Evolutionary conservation across 2,888 invertebrate genomes (phyloP).

Genomic region (Drosophila seclusa): DNA sequence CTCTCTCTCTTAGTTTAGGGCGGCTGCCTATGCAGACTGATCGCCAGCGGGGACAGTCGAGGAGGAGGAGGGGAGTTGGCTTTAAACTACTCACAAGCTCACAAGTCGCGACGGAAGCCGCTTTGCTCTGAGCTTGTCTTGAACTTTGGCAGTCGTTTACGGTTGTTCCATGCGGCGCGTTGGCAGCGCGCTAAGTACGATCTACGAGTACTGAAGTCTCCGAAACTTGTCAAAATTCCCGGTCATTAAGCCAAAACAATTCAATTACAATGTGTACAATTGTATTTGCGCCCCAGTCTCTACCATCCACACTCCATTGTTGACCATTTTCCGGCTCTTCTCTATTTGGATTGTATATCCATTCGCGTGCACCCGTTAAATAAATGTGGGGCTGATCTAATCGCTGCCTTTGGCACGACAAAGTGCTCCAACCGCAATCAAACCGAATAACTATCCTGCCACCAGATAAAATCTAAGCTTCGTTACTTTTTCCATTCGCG

Average conservation of each 20-base stretch:
- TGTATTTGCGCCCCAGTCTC: slow-evolving; percentile 8
- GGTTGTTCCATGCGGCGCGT: slow-evolving; percentile 72
- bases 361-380: slow-evolving; percentile 65
- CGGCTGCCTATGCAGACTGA: slow-evolving; percentile 49
- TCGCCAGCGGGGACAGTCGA: slow-evolving; percentile 11
- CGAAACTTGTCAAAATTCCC: slow-evolving; percentile 28
- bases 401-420: slow-evolving; percentile 45
- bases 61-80: background rate
- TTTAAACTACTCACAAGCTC: slow-evolving; percentile 30
- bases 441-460: slow-evolving; percentile 30
- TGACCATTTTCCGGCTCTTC: background rate
- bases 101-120: slow-evolving; percentile 34
- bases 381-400: slow-evolving; percentile 65
- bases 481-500: slow-evolving; percentile 1
- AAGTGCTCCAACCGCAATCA: background rate
- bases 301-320: background rate
- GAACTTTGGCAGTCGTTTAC: slow-evolving; percentile 77
- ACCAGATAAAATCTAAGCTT: slow-evolving; percentile 48
- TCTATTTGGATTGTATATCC: background rate
- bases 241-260: slow-evolving; percentile 39
- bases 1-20: slow-evolving; percentile 22
- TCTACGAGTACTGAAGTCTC: slow-evolving; percentile 21
- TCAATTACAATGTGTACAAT: slow-evolving; percentile 47
- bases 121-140: slow-evolving; percentile 63
- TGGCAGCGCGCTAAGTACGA: slow-evolving; percentile 36